Conservation (phyloP, 23 tunicate genomes). For the Clavelina lepadiformis region DNA sequence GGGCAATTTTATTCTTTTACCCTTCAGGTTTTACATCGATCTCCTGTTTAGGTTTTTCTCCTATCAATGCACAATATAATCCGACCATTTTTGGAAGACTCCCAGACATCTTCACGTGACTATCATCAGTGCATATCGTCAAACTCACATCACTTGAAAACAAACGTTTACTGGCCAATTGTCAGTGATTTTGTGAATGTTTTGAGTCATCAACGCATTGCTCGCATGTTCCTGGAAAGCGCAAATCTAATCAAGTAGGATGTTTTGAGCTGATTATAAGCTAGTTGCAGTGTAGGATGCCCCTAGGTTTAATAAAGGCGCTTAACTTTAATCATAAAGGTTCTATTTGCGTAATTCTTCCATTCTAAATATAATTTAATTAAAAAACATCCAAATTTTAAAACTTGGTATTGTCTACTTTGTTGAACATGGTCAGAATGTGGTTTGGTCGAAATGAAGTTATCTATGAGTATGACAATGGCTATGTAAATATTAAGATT, state of each 20-base stretch:
- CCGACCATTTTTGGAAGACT: constrained; percentile 15
- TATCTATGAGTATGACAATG: too few relatives aligned
- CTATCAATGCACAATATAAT: constrained; percentile 60
- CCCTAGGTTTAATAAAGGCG: too few relatives aligned
- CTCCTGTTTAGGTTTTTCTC: constrained; percentile 61
- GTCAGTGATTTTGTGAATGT: constrained; percentile 89
- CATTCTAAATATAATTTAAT: too few relatives aligned
- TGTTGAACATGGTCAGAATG: too few relatives aligned
- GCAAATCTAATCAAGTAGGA: constrained; percentile 48
- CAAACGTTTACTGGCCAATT: constrained; percentile 94
- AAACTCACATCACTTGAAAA: constrained; percentile 16
- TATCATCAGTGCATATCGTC: constrained; percentile 54
- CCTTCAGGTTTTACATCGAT: neutral
- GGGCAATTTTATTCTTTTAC: neutral
- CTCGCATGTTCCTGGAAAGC: constrained; percentile 29
- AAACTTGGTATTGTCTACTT: too few relatives aligned
- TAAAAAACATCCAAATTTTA: too few relatives aligned
- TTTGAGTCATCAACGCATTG: constrained; percentile 59
- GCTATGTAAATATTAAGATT: too few relatives aligned
- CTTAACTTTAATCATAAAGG: too few relatives aligned
- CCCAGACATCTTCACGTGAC: constrained; percentile 38
- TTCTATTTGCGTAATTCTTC: too few relatives aligned
- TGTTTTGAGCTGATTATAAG: too few relatives aligned
- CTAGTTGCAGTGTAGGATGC: neutral
- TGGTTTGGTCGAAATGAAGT: too few relatives aligned